phyloP scores from a whole-genome alignment of 2,797 vertebrate species.

The Pyrocephalus nanus region DNA sequence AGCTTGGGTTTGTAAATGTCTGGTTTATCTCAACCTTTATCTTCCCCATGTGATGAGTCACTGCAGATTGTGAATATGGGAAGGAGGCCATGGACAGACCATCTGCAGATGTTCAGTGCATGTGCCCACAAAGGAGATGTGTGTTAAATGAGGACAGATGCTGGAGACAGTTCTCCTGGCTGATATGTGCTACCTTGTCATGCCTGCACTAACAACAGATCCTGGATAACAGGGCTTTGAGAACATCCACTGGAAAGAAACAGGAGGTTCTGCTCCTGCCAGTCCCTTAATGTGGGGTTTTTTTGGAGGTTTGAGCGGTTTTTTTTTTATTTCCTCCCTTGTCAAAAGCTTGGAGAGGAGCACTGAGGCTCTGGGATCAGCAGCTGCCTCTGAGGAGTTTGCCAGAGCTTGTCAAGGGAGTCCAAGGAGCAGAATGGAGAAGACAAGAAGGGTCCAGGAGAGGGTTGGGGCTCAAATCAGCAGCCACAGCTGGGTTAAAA shows the following conservation, averaged over 20 bases:
- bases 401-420: neutral
- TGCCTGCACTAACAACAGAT: neutral
- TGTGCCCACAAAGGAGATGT: neutral
- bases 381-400: neutral
- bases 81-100: neutral
- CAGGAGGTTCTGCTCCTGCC: neutral
- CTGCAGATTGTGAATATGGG: neutral
- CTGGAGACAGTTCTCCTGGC: neutral
- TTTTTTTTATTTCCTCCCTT: neutral
- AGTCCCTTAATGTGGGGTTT: neutral
- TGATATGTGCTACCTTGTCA: neutral
- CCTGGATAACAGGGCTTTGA: neutral
- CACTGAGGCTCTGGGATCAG: neutral
- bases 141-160: neutral
- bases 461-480: neutral
- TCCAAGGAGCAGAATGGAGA: neutral
- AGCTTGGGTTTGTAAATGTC: neutral
- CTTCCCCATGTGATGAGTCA: rapidly evolving
- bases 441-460: neutral
- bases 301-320: rapidly evolving
- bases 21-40: neutral
- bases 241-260: neutral
- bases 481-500: neutral
- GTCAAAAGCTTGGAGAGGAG: neutral
- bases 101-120: neutral